Percentiles rank a stretch among this genome's conserved stretches.
phyloP scores from a whole-genome alignment of 2,888 invertebrate genomes.

The Polyommatus iphigenia region DNA sequence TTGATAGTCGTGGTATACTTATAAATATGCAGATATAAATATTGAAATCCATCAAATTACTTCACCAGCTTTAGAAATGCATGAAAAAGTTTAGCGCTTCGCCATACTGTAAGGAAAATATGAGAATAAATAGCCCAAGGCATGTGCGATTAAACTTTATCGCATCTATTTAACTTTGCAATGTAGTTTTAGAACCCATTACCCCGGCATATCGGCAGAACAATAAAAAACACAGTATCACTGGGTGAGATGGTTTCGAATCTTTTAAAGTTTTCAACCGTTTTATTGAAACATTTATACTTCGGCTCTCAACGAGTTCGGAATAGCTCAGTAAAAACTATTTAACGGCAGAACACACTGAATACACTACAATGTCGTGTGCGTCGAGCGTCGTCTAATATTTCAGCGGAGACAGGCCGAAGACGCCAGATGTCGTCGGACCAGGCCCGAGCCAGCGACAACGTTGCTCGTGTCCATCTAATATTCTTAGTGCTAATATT shows the following conservation, averaged over 20 bases:
- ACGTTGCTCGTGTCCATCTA: slow-evolving; percentile 10
- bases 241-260: slow-evolving; percentile 17
- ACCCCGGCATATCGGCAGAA: slow-evolving; percentile 8
- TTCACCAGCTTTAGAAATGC: slow-evolving; percentile 3
- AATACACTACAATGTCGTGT: slow-evolving; percentile 10
- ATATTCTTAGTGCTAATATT: slow-evolving; percentile 21
- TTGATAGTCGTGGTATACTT: neutral
- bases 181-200: slow-evolving; percentile 26
- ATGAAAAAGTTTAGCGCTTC: slow-evolving; percentile 3
- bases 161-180: slow-evolving; percentile 16
- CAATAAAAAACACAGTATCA: slow-evolving; percentile 10
- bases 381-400: neutral
- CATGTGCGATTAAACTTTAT: slow-evolving; percentile 17
- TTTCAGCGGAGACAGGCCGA: slow-evolving; percentile 26
- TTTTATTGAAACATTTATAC: slow-evolving; percentile 26
- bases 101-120: slow-evolving; percentile 16
- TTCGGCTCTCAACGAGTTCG: neutral
- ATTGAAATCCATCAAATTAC: neutral
- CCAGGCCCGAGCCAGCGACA: slow-evolving; percentile 9
- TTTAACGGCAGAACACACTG: slow-evolving; percentile 3
- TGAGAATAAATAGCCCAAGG: slow-evolving; percentile 18
- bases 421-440: slow-evolving; percentile 21
- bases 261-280: slow-evolving; percentile 15
- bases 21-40: neutral
- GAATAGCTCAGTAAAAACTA: slow-evolving; percentile 2